Evolutionary conservation across 2,113 vertebrate species (phyloP), one percentile per base, ranked within the genome.

Genomic region (Mellivora capensis): DNA sequence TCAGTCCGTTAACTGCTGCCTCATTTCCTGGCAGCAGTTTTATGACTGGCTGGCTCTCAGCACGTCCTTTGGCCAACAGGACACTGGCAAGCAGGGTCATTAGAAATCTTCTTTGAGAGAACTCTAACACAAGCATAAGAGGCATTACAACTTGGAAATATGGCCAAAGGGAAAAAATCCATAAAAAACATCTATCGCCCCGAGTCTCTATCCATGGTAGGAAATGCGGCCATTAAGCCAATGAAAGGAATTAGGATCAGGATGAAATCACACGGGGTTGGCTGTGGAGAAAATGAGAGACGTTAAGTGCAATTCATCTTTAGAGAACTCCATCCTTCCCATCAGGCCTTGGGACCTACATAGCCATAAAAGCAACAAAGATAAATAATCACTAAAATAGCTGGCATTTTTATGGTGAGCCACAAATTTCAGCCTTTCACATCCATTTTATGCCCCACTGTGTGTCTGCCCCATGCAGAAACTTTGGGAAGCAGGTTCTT

Each of bases 81-180:
- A 93, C 91, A 42, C 4, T 76, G 80, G 54, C n/a, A 23, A 84
- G 84, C 11, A 47, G 87, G 71, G 76, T 88, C 74, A 18, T 85
- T 83, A 93, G 79, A 97, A 93, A 87, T 74, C 94, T 95, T 93
- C 82, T 89, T 94, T 98, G 93, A 97, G 94, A 97, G 81, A 97
- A 91, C 91, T 89, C 87, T 94, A 71, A 94, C 87, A 52, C 79
- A 82, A 92, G 49, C 44, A 6, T 91, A 84, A 42, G 67, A 77
- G 69, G 47, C 59, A 96, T 93, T 96, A 88, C 44, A 87, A 77
- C 61, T 76, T 96, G 76, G 90, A 97, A 97, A 96, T 44, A 91
- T 31, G n/a, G 77, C 82, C 89, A 93, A 79, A 87, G 88, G 39
- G 29, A 13, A 92, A 92, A 98, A 98, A 97, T 94, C 88, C 91